Percentiles rank a stretch among this genome's conserved stretches.
Conservation (phyloP, 2,113 vertebrate genomes). For the Paradoxurus hermaphroditus region DNA sequence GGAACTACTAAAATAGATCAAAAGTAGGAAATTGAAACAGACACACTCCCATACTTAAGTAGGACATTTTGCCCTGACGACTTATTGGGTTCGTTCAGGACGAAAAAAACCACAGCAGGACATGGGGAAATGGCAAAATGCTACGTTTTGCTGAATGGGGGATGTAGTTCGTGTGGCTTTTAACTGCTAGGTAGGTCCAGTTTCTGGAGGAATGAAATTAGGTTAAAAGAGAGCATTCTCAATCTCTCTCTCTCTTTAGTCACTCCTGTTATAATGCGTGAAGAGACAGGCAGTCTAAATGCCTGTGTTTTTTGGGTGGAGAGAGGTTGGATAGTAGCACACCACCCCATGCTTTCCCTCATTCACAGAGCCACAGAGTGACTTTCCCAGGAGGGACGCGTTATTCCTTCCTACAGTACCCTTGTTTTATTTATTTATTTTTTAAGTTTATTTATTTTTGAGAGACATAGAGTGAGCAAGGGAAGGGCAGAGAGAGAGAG, state of each 20-base stretch:
- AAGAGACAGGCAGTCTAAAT: fast-evolving
- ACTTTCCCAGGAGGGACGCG: fast-evolving
- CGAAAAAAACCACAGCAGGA: neutral
- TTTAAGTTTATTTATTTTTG: too few species aligned
- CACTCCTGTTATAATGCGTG: fast-evolving
- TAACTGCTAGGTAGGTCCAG: fast-evolving
- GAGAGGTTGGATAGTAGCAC: fast-evolving
- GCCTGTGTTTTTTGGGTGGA: neutral
- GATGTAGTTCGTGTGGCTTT: neutral
- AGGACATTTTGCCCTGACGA: neutral
- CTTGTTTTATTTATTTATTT: too few species aligned
- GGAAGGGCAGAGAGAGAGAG: too few species aligned
- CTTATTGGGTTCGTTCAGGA: neutral
- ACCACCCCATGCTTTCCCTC: fast-evolving
- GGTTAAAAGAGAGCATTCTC: neutral
- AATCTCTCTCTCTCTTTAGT: fast-evolving
- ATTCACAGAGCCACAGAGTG: fast-evolving
- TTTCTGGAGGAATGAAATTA: neutral
- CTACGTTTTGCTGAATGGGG: neutral
- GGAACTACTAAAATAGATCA: neutral
- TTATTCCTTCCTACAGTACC: fast-evolving
- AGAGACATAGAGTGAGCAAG: too few species aligned
- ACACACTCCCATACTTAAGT: neutral
- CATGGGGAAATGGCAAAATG: neutral
- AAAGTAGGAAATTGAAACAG: neutral